Base-by-base conservation (phyloP, 1,140 invertebrate genomes). In the Heliothis virescens region DNA sequence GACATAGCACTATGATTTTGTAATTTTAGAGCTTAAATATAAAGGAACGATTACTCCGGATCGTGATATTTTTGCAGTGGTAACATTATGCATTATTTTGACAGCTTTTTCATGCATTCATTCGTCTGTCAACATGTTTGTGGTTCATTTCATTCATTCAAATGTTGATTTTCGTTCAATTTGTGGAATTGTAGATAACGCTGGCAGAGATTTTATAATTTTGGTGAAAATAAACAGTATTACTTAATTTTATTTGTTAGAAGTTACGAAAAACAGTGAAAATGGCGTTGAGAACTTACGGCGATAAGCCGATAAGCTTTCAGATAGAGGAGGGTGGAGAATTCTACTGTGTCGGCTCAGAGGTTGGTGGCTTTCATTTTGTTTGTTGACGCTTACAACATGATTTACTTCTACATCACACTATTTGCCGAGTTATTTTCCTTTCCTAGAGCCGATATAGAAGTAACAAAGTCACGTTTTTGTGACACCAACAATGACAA, bases 331-430 rank as follows among this genome's bases (percentile, higher is more conserved):
- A 99, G 95, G 98, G 98, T 96, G 98, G 98, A 73, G 99, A 99
- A 92, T 98, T 97, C 94, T 99, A 99, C 92, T 99, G 99, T 93
- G 99, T 99, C 91, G 99, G 99, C 72, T 99, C 99, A 0, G 99
- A 99, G 96, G 98, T 99, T 87, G 80, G 59, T 79, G 75, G 7
- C 69, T 2, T 57, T 63, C n/a, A 71, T 72, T 53, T 81, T 71
- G 71, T 77, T 13, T 65, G 62, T 62, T 60, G 57, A 74, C 60
- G n/a, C 5, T 26, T 59, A 15, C 4, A 34, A 18, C 4, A 11
- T 11, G 34, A 41, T 65, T 65, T 9, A 63, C 11, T 48, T 63
- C 11, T n/a, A 18, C 53, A 57, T 7, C 53, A 57, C n/a, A 18
- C 18, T n/a, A 12, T 21, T 57, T 57, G 26, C 16, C 10, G 0